A percentile compares a stretch with the other conserved stretches of the same genome.
These are phyloP conservation scores for Drosophila mojavensis DNA, from an alignment of 1,140 invertebrate genomes.

Conservation along the genomic window DNA sequence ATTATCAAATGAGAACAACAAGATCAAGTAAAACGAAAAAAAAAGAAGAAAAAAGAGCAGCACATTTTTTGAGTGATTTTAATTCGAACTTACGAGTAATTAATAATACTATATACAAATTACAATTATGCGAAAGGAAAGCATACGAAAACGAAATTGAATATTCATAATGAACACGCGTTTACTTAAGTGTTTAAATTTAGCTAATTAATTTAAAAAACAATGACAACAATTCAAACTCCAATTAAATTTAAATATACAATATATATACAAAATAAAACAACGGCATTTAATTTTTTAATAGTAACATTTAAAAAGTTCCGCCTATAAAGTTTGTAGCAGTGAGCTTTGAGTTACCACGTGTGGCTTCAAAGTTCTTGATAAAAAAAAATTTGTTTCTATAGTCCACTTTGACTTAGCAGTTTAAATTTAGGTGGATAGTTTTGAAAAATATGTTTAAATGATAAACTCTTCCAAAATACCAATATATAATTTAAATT, in stretches of 20 bases:
- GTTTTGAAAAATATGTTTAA: no score
- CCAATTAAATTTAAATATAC: slow-evolving; percentile 80
- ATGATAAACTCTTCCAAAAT: no score
- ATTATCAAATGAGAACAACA: slow-evolving; percentile 47
- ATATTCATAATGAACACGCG: slow-evolving; percentile 58
- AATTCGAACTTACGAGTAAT: slow-evolving; percentile 62
- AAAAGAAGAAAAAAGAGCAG: slow-evolving; percentile 36
- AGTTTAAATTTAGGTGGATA: no score
- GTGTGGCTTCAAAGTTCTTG: no score
- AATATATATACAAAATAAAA: slow-evolving; percentile 60
- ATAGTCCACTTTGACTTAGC: no score
- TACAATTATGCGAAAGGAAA: slow-evolving; percentile 47
- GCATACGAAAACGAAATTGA: slow-evolving; percentile 18
- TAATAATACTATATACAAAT: slow-evolving; percentile 22
- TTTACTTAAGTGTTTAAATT: slow-evolving; percentile 79
- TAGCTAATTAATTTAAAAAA: slow-evolving; percentile 73
- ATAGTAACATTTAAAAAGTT: background rate
- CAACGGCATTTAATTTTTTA: background rate
- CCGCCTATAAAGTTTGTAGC: background rate
- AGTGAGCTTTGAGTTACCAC: background rate
- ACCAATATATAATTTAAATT: no score
- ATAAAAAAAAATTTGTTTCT: no score
- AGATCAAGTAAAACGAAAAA: background rate
- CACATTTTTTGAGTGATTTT: slow-evolving; percentile 79
- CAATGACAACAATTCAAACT: slow-evolving; percentile 70